Evolutionary conservation across 1,140 invertebrate genomes (phyloP).

Genomic region (Arctopsyche grandis): DNA sequence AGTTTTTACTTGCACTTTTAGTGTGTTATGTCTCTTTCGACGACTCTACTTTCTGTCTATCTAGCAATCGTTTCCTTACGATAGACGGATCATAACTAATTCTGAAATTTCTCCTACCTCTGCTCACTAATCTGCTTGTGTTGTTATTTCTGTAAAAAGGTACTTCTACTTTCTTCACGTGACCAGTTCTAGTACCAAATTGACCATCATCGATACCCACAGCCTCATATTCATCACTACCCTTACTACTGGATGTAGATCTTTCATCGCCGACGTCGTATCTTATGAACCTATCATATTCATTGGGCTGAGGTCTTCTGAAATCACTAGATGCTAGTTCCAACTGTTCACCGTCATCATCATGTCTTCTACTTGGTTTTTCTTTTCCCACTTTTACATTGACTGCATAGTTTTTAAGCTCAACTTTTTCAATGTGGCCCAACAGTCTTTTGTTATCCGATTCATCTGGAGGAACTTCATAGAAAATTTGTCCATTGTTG

Average conservation of each 20-base stretch:
- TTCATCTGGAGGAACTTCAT: conserved; percentile 47
- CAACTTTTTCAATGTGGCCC: conserved; percentile 51
- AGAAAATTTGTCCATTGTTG: conserved; percentile 52
- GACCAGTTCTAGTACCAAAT: conserved; percentile 49
- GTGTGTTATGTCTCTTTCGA: neutral
- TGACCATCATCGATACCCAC: conserved; percentile 8
- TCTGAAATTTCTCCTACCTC: conserved; percentile 52
- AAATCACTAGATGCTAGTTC: neutral
- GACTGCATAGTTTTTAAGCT: conserved; percentile 48
- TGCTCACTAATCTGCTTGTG: conserved; percentile 39
- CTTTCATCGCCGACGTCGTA: neutral
- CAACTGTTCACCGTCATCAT: conserved; percentile 24
- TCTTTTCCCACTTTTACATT: conserved; percentile 40
- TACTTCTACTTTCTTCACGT: conserved; percentile 48
- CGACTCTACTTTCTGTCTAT: conserved; percentile 40
- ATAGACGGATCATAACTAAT: conserved; percentile 49
- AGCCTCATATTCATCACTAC: neutral
- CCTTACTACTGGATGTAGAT: neutral
- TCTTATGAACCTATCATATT: neutral
- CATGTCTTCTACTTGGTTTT: conserved; percentile 23
- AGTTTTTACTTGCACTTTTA: neutral
- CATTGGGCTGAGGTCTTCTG: neutral
- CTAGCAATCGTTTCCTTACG: conserved; percentile 50
- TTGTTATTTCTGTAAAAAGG: conserved; percentile 32
- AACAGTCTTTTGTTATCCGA: conserved; percentile 40